Evolutionary conservation across 2,797 vertebrate species (phyloP).

Genomic region (Bradypus variegatus): DNA sequence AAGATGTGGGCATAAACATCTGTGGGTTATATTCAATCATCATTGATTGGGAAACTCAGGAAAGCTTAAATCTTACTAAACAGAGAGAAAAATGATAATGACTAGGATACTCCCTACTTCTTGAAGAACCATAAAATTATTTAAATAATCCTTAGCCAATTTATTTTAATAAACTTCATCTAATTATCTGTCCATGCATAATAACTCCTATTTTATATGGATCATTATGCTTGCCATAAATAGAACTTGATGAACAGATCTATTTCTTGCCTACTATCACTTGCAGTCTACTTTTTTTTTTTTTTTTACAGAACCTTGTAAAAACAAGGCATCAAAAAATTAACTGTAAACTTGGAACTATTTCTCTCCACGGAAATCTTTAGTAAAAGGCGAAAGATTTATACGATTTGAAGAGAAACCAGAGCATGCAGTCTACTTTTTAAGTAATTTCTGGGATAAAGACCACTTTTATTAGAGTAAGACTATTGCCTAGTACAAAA

Average conservation of each 20-base stretch:
- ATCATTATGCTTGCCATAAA: not conserved
- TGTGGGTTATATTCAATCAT: not conserved
- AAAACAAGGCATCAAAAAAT: too few relatives aligned
- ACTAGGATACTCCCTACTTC: not conserved
- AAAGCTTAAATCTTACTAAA: not conserved
- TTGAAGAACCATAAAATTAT: not conserved
- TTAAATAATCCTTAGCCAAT: not conserved
- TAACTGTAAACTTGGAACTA: too few relatives aligned
- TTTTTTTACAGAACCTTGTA: too few relatives aligned
- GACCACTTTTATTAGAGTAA: not conserved
- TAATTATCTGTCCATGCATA: not conserved
- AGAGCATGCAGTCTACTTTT: not conserved
- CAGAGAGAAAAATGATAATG: not conserved
- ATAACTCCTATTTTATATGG: not conserved
- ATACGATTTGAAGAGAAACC: too few relatives aligned
- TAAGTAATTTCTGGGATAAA: not conserved
- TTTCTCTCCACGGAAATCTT: too few relatives aligned
- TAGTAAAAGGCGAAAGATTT: too few relatives aligned
- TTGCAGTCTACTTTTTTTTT: not conserved
- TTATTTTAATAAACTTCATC: not conserved
- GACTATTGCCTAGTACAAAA: not conserved
- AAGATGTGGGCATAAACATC: not conserved
- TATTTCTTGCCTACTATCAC: not conserved
- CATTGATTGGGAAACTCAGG: not conserved
- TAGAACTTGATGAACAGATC: not conserved